phyloP scores from a whole-genome alignment of 2,797 vertebrate genomes.

The Schizopygopsis pylzovi region DNA sequence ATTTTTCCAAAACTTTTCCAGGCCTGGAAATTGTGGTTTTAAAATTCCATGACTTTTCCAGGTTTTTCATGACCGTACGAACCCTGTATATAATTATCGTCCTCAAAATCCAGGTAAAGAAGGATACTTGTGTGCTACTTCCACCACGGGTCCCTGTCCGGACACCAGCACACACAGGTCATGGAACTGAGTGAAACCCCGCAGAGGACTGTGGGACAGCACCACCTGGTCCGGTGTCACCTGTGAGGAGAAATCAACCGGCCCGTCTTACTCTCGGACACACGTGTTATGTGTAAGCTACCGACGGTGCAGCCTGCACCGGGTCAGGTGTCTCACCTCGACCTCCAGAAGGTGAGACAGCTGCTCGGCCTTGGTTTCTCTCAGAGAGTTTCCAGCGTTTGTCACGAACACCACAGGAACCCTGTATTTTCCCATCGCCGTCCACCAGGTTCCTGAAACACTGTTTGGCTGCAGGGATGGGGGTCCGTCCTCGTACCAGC shows the following conservation, averaged over 20 bases:
- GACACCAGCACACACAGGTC: conserved; percentile 87
- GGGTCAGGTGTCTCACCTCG: conserved; percentile 78
- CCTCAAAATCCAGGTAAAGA: conserved; percentile 62
- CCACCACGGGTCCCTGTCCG: conserved; percentile 89
- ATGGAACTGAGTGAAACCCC: conserved; percentile 88
- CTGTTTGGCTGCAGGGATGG: conserved; percentile 87
- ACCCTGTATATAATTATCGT: not conserved
- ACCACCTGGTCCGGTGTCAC: conserved; percentile 93
- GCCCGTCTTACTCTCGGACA: not conserved
- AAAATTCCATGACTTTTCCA: no score
- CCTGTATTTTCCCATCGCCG: conserved; percentile 81
- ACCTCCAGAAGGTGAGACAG: conserved; percentile 86
- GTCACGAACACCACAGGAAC: conserved; percentile 95
- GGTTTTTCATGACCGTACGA: no score
- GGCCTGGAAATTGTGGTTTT: no score
- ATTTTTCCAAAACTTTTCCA: no score
- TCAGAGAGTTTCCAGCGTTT: conserved; percentile 92
- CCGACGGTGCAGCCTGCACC: not conserved
- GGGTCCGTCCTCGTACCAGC: conserved; percentile 87
- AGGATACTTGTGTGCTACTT: conserved; percentile 94
- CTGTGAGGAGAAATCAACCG: conserved; percentile 68
- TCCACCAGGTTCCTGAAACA: conserved; percentile 86
- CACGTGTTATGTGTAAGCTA: not conserved
- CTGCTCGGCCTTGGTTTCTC: conserved; percentile 85
- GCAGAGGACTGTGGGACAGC: conserved; percentile 93